phyloP scores from a whole-genome alignment of 2,888 invertebrate genomes.

The Xanthorhoe designata region DNA sequence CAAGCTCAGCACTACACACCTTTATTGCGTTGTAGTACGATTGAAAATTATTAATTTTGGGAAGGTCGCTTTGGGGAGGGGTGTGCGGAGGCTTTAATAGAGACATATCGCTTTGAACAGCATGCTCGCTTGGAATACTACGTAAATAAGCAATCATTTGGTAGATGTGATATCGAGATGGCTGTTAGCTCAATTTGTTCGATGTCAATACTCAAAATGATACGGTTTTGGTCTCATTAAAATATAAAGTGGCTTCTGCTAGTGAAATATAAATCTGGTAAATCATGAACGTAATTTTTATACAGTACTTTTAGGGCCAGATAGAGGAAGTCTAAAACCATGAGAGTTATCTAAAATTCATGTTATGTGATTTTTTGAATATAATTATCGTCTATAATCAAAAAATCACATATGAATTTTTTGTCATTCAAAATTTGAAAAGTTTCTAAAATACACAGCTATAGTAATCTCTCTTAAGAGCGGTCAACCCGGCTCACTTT shows the following conservation, averaged over 20 bases:
- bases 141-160: slow-evolving; percentile 46
- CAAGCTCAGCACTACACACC: slow-evolving; percentile 24
- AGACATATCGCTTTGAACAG: slow-evolving; percentile 43
- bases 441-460: too few species aligned
- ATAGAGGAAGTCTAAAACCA: too few species aligned
- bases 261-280: too few species aligned
- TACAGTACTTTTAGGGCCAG: too few species aligned
- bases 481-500: too few species aligned
- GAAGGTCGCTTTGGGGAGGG: slow-evolving; percentile 7
- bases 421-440: too few species aligned
- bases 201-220: slow-evolving; percentile 31
- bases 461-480: too few species aligned
- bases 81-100: slow-evolving; percentile 41
- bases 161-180: slow-evolving; percentile 33
- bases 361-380: too few species aligned
- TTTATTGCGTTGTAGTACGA: slow-evolving; percentile 26
- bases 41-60: slow-evolving; percentile 3
- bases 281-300: too few species aligned
- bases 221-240: neutral
- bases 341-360: too few species aligned
- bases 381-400: too few species aligned
- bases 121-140: slow-evolving; percentile 39
- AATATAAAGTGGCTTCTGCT: neutral
- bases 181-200: slow-evolving; percentile 32
- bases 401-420: too few species aligned